Evolutionary conservation across 2,888 invertebrate genomes (phyloP).

Genomic region (Eupithecia dodoneata): DNA sequence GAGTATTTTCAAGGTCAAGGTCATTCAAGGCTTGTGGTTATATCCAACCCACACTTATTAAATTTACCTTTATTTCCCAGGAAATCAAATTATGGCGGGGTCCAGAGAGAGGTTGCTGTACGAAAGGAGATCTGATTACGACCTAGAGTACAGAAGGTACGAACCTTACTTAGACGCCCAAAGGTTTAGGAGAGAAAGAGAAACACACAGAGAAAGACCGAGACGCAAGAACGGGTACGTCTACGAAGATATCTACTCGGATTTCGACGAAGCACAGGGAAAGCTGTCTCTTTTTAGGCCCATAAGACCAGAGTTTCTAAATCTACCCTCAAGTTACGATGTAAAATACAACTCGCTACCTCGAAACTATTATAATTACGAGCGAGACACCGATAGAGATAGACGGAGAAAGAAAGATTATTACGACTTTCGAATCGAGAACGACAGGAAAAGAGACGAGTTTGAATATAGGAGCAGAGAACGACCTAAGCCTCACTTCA

Average conservation of each 20-base stretch:
- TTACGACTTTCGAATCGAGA: conserved; percentile 77
- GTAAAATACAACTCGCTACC: conserved; percentile 77
- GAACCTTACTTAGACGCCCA: conserved; percentile 52
- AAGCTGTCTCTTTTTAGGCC: conserved; percentile 77
- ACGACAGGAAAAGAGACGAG: conserved; percentile 58
- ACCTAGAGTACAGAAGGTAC: conserved; percentile 62
- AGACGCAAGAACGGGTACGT: conserved; percentile 77
- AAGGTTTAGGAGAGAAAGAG: conserved; percentile 56
- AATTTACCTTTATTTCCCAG: conserved; percentile 47
- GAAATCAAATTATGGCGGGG: conserved; percentile 74
- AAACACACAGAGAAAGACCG: conserved; percentile 58
- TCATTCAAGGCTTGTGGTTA: not conserved
- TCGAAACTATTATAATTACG: conserved; percentile 72
- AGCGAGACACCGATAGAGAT: conserved; percentile 55
- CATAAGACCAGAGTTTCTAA: conserved; percentile 78
- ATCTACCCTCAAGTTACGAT: conserved; percentile 72
- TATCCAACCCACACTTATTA: not conserved
- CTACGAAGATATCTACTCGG: conserved; percentile 81
- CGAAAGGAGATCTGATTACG: conserved; percentile 68
- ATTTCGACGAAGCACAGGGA: conserved; percentile 80
- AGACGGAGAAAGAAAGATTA: conserved; percentile 72
- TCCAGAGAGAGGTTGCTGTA: conserved; percentile 75
- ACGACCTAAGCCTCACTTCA: conserved; percentile 31
- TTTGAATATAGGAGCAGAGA: conserved; percentile 37
- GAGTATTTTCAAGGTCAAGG: no score